Conservation (phyloP, 2,113 vertebrate genomes). For the Todiramphus saurophagus region DNA sequence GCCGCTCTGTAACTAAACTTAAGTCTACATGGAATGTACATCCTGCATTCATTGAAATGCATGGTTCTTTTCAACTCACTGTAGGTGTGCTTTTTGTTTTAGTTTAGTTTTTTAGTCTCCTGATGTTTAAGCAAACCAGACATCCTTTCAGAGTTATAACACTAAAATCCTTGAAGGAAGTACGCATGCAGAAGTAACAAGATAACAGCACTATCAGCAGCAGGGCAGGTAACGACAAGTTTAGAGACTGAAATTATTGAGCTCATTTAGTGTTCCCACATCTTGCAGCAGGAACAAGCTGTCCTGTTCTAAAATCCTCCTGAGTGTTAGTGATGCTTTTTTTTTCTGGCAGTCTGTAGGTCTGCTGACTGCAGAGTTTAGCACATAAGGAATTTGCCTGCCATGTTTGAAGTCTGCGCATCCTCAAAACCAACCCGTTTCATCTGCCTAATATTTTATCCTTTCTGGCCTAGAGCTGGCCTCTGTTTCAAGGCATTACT, state of each 20-base stretch:
- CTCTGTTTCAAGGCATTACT: neutral
- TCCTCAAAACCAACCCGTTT: neutral
- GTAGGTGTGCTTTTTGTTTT: neutral
- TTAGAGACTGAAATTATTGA: constrained; percentile 66
- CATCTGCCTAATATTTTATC: neutral
- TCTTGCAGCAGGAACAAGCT: constrained; percentile 60
- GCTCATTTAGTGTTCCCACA: constrained; percentile 36
- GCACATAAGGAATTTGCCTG: neutral
- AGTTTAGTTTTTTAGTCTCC: neutral
- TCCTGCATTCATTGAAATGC: neutral
- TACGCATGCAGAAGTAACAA: constrained; percentile 28
- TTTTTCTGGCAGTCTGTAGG: neutral
- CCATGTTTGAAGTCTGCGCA: neutral
- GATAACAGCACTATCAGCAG: constrained; percentile 64
- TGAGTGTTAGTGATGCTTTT: neutral
- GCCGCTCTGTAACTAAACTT: neutral
- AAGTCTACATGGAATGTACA: neutral
- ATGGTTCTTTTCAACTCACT: neutral
- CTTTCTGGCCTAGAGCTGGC: neutral
- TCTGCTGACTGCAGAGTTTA: constrained; percentile 17
- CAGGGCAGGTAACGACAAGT: constrained; percentile 63
- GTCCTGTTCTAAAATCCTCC: constrained; percentile 29
- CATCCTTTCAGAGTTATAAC: constrained; percentile 1
- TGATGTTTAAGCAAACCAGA: constrained; percentile 38
- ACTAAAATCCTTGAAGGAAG: constrained; percentile 33